These are phyloP conservation scores for Montipora efflorescens DNA, from an alignment of 64 coral and sea anemone genomes.

Conservation along the genomic window DNA sequence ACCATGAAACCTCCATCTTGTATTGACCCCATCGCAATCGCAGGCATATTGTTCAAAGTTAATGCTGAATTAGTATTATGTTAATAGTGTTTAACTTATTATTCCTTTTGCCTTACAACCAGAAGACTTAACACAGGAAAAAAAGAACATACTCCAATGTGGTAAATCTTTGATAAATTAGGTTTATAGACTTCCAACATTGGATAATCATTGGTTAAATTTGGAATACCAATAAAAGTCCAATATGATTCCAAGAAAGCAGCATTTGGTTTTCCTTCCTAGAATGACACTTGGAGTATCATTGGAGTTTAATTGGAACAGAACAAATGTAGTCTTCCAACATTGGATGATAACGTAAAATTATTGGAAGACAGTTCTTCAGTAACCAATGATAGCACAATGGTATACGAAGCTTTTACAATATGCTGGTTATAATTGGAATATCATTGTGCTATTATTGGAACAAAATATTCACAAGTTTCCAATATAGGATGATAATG, in stretches of 20 bases:
- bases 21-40: too few species aligned
- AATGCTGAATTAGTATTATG: too few species aligned
- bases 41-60: too few species aligned
- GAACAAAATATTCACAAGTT: too few species aligned
- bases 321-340: background rate
- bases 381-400: slow-evolving; percentile 56
- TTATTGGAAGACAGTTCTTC: background rate
- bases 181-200: slow-evolving; percentile 22
- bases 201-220: slow-evolving; percentile 26
- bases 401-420: slow-evolving; percentile 12
- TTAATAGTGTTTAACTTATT: too few species aligned
- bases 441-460: slow-evolving; percentile 33
- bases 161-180: slow-evolving; percentile 36
- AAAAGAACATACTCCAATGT: too few species aligned
- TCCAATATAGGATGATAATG: too few species aligned
- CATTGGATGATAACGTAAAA: slow-evolving; percentile 19
- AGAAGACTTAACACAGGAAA: too few species aligned
- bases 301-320: slow-evolving; percentile 14
- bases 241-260: slow-evolving; percentile 34
- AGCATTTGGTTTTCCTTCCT: background rate
- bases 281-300: slow-evolving; percentile 25
- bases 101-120: too few species aligned
- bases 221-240: slow-evolving; percentile 9
- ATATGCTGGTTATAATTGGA: slow-evolving; percentile 3
- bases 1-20: too few species aligned